Evolutionary conservation across 2,113 vertebrate genomes (phyloP).

Genomic region (Limnothrissa miodon): DNA sequence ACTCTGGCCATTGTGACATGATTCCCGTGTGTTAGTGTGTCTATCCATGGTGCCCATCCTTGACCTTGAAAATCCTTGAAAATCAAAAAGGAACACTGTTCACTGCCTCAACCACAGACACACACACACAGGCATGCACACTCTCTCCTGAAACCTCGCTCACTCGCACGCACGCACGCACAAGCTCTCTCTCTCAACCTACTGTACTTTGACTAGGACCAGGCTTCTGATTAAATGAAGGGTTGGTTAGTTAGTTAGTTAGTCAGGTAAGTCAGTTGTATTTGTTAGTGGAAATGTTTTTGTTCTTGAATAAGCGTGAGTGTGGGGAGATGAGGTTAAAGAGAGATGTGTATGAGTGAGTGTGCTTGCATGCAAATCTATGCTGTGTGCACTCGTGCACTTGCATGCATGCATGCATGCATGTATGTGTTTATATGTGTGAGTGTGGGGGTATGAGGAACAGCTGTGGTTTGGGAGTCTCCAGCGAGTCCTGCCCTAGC

Average conservation of each 20-base stretch:
- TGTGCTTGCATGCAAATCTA: background rate
- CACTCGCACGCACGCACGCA: background rate
- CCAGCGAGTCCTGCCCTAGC: conserved; percentile 57
- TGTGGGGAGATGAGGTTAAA: background rate
- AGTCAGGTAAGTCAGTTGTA: no score
- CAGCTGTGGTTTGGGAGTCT: conserved; percentile 71
- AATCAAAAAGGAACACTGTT: conserved; percentile 19
- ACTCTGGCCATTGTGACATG: conserved; percentile 51
- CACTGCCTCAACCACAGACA: background rate
- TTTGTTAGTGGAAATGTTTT: background rate
- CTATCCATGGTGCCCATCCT: background rate
- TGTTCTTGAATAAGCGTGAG: background rate
- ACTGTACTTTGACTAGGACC: no score
- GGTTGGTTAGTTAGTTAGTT: no score
- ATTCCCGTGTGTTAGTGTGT: conserved; percentile 26
- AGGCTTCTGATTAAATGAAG: no score
- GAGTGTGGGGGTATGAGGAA: conserved; percentile 39
- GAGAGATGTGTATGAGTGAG: background rate
- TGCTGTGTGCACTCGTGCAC: background rate
- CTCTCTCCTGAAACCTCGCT: conserved; percentile 9
- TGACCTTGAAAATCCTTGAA: no score
- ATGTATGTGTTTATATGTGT: background rate
- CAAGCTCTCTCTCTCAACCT: background rate
- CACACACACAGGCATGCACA: conserved; percentile 1
- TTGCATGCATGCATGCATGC: background rate